Evolutionary conservation across 2,888 invertebrate species (phyloP), one percentile per base, ranked within the genome.

Genomic region (Drosophila leonis): DNA sequence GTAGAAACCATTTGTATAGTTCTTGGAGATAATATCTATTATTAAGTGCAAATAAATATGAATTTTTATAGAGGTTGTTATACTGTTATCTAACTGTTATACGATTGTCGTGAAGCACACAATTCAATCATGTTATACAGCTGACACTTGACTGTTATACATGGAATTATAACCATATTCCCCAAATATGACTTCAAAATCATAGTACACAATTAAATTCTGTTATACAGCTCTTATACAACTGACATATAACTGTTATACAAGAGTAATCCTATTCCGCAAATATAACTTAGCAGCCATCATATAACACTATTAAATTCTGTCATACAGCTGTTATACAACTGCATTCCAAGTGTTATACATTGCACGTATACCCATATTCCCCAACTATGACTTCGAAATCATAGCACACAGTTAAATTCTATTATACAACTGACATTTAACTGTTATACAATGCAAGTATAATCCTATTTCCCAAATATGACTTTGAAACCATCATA

Each of bases 1-100:
- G n/a, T 39, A 4, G 7, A 64, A 35, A 15, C 33, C 29, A 37
- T 27, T 64, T 48, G 39, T 64, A 49, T 12, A 33, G 10, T 15
- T 18, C 2, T 18, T 35, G n/a, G 13, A 37, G 15, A 20, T 27
- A 33, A 27, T 29, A 20, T n/a, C n/a, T 33, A 9, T 15, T 56
- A 12, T 31, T 41, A 60, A 51, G 65, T 54, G 42, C 29, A 51
- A 73, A 78, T 63, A 64, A 29, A 78, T 64, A 51, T 20, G 15
- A 35, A 66, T 31, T 60, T 37, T 9, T 7, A 1, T 18, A 0
- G n/a, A 37, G 35, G 1, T 3, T 31, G 31, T 18, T 37, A 10
- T 42, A 9, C 20, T 29, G 7, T 18, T 29, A n/a, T 9, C 27
- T 4, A 24, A n/a, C n/a, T 48, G 48, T 49, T 49, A 18, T 49